Evolutionary conservation across 2,113 vertebrate genomes (phyloP).

Genomic region (Urocynchramus pylzowi): DNA sequence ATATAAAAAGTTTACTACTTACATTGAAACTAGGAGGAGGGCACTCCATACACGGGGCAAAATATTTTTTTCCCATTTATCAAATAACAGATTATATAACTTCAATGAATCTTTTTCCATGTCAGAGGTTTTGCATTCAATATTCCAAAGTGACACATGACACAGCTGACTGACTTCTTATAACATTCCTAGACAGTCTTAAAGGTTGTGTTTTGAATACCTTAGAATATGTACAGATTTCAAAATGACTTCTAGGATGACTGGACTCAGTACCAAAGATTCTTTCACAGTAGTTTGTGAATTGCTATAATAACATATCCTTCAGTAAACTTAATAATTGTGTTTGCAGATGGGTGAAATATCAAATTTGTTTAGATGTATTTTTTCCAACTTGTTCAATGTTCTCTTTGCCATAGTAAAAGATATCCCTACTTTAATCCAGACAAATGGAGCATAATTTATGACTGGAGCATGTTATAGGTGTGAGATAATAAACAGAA

Average conservation of each 20-base stretch:
- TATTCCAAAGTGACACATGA: neutral
- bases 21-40: neutral
- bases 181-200: neutral
- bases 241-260: neutral
- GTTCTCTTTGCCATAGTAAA: neutral
- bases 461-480: neutral
- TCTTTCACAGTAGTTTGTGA: neutral
- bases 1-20: neutral
- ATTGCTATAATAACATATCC: neutral
- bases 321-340: neutral
- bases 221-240: neutral
- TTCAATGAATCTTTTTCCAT: neutral
- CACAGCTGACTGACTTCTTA: neutral
- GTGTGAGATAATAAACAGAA: neutral
- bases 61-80: neutral
- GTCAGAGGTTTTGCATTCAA: neutral
- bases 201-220: neutral
- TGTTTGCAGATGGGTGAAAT: neutral
- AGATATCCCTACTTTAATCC: neutral
- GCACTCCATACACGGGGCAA: neutral
- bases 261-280: neutral
- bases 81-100: neutral
- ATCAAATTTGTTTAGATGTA: neutral
- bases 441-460: neutral
- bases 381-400: neutral